A percentile compares a stretch with the other conserved stretches of the same genome.
phyloP scores from a whole-genome alignment of 2,888 invertebrate genomes.

The Euphydryas editha region DNA sequence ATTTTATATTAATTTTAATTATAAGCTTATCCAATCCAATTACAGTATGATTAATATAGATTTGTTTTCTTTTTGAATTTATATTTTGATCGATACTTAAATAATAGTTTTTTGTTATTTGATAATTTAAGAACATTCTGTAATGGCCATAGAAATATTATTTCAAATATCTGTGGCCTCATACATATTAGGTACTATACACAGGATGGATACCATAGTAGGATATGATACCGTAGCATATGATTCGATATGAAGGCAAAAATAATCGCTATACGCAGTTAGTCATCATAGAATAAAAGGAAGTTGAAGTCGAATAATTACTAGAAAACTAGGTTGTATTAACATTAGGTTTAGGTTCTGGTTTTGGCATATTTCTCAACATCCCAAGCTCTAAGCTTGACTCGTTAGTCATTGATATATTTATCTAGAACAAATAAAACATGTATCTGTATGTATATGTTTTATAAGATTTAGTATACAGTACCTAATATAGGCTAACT shows the following conservation, averaged over 20 bases:
- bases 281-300: constrained; percentile 13
- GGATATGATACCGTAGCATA: no score
- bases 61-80: no score
- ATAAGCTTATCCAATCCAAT: background rate
- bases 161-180: no score
- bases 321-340: background rate
- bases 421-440: constrained; percentile 10
- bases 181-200: no score
- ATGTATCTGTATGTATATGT: no score
- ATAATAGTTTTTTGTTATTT: no score
- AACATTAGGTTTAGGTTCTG: constrained; percentile 8
- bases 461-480: background rate
- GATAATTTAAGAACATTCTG: no score
- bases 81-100: no score
- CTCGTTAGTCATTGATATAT: constrained; percentile 8
- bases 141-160: no score
- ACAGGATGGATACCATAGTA: no score
- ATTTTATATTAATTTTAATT: background rate
- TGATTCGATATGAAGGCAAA: background rate
- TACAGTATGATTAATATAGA: no score
- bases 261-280: background rate
- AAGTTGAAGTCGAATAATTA: constrained; percentile 8
- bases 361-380: constrained; percentile 17
- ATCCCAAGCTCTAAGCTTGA: constrained; percentile 14
- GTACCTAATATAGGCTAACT: background rate